Evolutionary conservation across 1,140 invertebrate genomes (phyloP).

Genomic region (Delia radicum): DNA sequence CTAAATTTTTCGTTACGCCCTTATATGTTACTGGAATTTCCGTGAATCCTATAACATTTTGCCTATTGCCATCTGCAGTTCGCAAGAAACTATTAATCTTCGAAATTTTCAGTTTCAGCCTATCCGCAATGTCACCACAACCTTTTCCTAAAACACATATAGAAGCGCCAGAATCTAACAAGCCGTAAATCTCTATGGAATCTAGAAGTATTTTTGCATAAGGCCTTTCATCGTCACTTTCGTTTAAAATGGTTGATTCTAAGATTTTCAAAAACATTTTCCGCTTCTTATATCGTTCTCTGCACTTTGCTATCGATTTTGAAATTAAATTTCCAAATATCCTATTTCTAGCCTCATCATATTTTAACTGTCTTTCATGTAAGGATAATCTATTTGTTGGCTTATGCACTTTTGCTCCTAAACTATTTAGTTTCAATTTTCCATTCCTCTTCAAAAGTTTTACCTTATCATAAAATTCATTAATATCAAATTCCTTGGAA

Average conservation of each 20-base stretch:
- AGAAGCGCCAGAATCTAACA: constrained; percentile 11
- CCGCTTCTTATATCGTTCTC: background rate
- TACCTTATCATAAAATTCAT: no score
- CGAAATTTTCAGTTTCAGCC: background rate
- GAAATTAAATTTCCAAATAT: background rate
- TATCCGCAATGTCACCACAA: background rate
- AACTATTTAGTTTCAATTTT: no score
- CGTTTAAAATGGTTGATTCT: background rate
- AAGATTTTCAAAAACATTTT: background rate
- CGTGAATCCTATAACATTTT: background rate
- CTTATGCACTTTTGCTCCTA: no score
- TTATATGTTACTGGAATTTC: background rate
- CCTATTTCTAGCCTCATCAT: background rate
- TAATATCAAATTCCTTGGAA: no score
- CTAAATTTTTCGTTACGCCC: background rate
- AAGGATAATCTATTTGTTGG: background rate
- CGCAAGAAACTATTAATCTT: background rate
- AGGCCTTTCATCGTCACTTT: background rate
- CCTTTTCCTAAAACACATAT: constrained; percentile 9
- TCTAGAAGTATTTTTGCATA: background rate
- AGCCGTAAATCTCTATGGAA: background rate
- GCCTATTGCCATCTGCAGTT: constrained; percentile 14
- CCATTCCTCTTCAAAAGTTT: no score
- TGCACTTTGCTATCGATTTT: background rate
- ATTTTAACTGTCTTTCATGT: background rate